These are phyloP conservation scores for Aradophagus sp. DNA, from an alignment of 1,140 invertebrate species.

Conservation along the genomic window DNA sequence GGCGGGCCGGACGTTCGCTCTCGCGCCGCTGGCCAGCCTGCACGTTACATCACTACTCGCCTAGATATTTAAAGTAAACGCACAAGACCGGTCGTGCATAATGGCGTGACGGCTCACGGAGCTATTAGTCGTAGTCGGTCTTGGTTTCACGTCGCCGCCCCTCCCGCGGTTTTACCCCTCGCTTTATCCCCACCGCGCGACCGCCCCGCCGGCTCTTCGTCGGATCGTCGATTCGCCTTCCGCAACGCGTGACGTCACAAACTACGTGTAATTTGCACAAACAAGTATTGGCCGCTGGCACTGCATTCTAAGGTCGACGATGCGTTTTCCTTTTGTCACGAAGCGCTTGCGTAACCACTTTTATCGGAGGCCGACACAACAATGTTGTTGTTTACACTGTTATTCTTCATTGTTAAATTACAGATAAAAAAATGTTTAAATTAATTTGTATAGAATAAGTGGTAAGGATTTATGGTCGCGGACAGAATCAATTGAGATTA, in stretches of 20 bases:
- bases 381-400: neutral
- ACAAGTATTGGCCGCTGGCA: slow-evolving; percentile 13
- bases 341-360: slow-evolving; percentile 27
- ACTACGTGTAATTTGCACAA: slow-evolving; percentile 39
- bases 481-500: no score
- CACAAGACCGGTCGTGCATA: slow-evolving; percentile 48
- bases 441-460: no score
- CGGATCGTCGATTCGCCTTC: slow-evolving; percentile 5
- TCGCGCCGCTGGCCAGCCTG: slow-evolving; percentile 16
- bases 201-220: neutral
- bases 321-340: slow-evolving; percentile 39
- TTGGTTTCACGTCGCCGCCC: slow-evolving; percentile 12
- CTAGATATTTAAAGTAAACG: slow-evolving; percentile 44
- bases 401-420: no score
- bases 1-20: no score
- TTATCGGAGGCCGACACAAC: slow-evolving; percentile 8
- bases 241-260: slow-evolving; percentile 41
- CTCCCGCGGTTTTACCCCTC: neutral
- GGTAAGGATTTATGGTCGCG: no score
- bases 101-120: slow-evolving; percentile 49
- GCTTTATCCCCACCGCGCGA: slow-evolving; percentile 1
- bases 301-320: slow-evolving; percentile 34
- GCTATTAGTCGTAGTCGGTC: slow-evolving; percentile 35
- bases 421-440: no score
- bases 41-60: slow-evolving; percentile 39